phyloP scores from a whole-genome alignment of 2,888 invertebrate genomes.

The Lasioglossum morio region DNA sequence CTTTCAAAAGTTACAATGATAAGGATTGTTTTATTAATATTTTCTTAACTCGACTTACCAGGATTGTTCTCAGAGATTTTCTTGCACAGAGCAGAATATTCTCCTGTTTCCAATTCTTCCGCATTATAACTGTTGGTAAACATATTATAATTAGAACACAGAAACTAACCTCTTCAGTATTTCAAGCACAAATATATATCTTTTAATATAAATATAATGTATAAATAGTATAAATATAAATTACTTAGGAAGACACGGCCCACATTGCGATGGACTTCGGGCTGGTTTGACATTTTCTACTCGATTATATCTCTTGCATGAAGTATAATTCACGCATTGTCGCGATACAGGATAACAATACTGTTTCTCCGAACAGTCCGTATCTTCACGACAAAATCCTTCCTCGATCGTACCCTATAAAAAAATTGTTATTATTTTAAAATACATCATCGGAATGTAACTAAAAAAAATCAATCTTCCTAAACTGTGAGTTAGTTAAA shows the following conservation, averaged over 20 bases:
- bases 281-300: slow-evolving; percentile 59
- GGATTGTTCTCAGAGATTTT: slow-evolving; percentile 27
- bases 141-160: not conserved
- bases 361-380: slow-evolving; percentile 64
- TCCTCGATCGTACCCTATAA: slow-evolving; percentile 60
- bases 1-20: not conserved
- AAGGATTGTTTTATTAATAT: not conserved
- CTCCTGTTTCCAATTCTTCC: slow-evolving; percentile 63
- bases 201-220: not conserved
- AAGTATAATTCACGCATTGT: slow-evolving; percentile 68
- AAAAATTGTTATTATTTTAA: not conserved
- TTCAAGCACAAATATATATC: not conserved
- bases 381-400: slow-evolving; percentile 61
- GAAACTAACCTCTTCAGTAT: slow-evolving; percentile 11
- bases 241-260: slow-evolving; percentile 69
- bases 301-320: slow-evolving; percentile 66
- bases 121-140: slow-evolving; percentile 56
- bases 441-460: not conserved
- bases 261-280: slow-evolving; percentile 70
- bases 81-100: slow-evolving; percentile 51
- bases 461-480: not conserved
- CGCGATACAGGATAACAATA: slow-evolving; percentile 71
- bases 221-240: not conserved
- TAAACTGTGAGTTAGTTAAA: not conserved
- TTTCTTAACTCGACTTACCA: slow-evolving; percentile 34